Evolutionary conservation across 2,888 invertebrate species (phyloP), one percentile per base, ranked within the genome.

Genomic region (Lepetodrilus schrolli): DNA sequence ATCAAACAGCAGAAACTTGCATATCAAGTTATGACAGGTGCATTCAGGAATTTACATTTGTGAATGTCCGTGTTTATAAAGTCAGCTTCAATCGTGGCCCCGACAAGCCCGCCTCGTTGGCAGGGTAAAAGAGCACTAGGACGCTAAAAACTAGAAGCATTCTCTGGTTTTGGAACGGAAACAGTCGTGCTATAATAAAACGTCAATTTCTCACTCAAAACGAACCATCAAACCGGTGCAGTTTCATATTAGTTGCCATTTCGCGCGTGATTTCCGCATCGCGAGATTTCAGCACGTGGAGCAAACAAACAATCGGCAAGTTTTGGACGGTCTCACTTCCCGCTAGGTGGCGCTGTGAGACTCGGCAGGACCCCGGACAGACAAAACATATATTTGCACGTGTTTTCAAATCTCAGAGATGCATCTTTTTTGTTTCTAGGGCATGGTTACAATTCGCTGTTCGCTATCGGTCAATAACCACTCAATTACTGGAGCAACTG

Each of bases 321-420:
- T n/a, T 30, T 17, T 17, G 58, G 23, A 58, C 30, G 3, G 34
- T 30, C 58, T 58, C 30, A 43, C 30, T 58, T 58, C 58, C 58
- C 26, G 30, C 17, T 34, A 34, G 58, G 48, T 48, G 48, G 21
- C n/a, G 8, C n/a, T 30, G 34, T 58, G 30, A 58, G 17, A 30
- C 58, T 30, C 43, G 17, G 58, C 34, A 17, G 34, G 5, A 13
- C 13, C 17, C 8, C 26, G 5, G 30, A n/a, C 74, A 58, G 75
- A 72, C 70, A 66, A 72, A 70, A 37, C 50, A 23, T 75, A 70
- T 78, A 75, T 75, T 68, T 66, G 74, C 75, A 78, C 66, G 75
- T 78, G 78, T 75, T 70, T 70, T 70, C 34, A 13, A 38, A 37
- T 23, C 17, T 34, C 47, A 36, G 58, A 23, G 36, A 48, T 36